Percentiles rank a stretch among this genome's conserved stretches.
Conservation (phyloP, 1,140 invertebrate species). For the Drosophila subobscura region DNA sequence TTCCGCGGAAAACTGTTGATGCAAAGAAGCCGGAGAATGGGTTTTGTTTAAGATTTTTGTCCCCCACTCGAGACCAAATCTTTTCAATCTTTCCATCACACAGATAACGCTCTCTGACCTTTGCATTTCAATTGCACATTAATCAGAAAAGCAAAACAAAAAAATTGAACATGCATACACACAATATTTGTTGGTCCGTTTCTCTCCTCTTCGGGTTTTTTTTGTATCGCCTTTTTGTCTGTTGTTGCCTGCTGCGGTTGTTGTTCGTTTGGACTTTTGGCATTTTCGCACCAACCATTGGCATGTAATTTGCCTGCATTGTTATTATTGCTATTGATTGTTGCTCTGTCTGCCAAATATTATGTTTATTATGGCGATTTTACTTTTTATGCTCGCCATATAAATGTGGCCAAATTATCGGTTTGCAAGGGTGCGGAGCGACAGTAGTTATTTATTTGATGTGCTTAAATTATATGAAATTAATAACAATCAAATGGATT, state of each 20-base stretch:
- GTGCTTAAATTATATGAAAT: conserved; percentile 39
- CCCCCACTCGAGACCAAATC: neutral
- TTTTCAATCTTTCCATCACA: neutral
- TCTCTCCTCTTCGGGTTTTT: conserved; percentile 9
- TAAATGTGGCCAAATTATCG: conserved; percentile 47
- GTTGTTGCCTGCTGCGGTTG: neutral
- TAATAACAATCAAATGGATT: conserved; percentile 40
- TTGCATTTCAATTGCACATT: conserved; percentile 48
- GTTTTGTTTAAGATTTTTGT: neutral
- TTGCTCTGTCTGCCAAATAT: conserved; percentile 21
- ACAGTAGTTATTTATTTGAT: conserved; percentile 21
- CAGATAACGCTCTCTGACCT: conserved; percentile 35
- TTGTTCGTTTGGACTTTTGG: conserved; percentile 23
- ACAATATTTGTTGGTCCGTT: neutral
- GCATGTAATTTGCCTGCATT: conserved; percentile 37
- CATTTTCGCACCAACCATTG: conserved; percentile 25
- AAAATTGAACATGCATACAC: neutral
- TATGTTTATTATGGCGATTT: conserved; percentile 26
- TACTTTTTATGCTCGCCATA: conserved; percentile 8
- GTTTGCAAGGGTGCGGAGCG: conserved; percentile 7
- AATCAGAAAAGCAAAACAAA: conserved; percentile 37
- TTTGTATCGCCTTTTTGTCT: conserved; percentile 29
- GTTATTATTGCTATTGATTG: conserved; percentile 43
- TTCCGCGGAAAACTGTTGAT: too few relatives aligned
- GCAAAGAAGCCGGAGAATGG: too few relatives aligned